Base-by-base conservation (phyloP, 2,113 vertebrate genomes). In the Regulus satrapa region DNA sequence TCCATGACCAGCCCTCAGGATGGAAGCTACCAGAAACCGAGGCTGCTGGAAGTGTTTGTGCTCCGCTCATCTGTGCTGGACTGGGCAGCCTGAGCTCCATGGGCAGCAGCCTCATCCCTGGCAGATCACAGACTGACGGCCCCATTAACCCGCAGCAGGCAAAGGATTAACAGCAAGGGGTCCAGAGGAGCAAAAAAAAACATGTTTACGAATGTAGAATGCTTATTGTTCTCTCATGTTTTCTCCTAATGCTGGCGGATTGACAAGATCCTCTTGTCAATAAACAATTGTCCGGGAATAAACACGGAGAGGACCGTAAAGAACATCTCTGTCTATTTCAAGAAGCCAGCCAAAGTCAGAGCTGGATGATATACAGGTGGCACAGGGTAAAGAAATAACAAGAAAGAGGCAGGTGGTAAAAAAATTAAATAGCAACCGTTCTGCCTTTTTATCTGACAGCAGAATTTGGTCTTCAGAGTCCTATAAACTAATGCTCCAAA, bases 401-500 rank as follows among this genome's bases (percentile, higher is more conserved):
- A 69, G 68, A 56, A 86, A 81, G 54, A 88, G 38, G 54, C 51
- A 62, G 76, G 49, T 69, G 59, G 58, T 73, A 76, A 83, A 89
- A 84, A 85, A 85, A 72, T 24, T 41, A 79, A 85, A 68, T 25
- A 64, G n/a, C 11, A 75, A 79, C 55, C 13, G 38, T 48, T 79
- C 85, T 83, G 46, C 32, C 41, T 66, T 93, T 54, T 56, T 54
- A 73, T 76, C 24, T 48, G 83, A 85, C 55, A 88, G 88, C 49
- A 86, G 34, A 88, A 92, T 71, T 80, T 41, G 74, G 58, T 67
- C 88, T 66, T 79, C 41, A 58, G 88, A 62, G 82, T 45, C 74
- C 63, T 23, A 14, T 49, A 83, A 91, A 82, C 12, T n/a, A 51
- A 69, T 18, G 55, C 25, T 82, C 48, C n/a, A 32, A 58, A 45